Base-by-base conservation (phyloP, 2,113 vertebrate species). In the Solea solea region DNA sequence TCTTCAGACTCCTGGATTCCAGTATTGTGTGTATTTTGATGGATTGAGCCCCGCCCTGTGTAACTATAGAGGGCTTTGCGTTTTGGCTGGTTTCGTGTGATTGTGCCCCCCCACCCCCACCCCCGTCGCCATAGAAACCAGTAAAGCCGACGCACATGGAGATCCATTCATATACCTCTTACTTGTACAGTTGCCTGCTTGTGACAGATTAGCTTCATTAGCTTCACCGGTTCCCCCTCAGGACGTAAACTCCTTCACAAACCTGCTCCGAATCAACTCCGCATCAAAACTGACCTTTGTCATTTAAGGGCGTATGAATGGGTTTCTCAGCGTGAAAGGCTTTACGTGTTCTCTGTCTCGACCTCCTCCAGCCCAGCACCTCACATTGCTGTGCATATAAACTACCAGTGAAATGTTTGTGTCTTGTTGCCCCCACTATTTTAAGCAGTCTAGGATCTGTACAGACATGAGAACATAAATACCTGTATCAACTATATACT, bases 401-500 rank as follows among this genome's bases (percentile, higher is more conserved):
- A 85, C 79, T 80, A 80, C 70, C 83, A 82, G 84, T 90, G 81
- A 86, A 88, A 88, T 74, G 74, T 90, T 84, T 84, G 86, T 88
- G 90, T 91, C 86, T 88, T 85, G 83, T 87, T 80, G 79, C 84
- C 90, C 82, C 40, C 79, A 84, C 85, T 90, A 88, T 79, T 80
- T 86, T 86, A 88, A 86, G 78, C 80, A 84, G 86, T 82, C 77
- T 87, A 83, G 84, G 85, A 87, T 72, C 74, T 90, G 90, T 91
- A 90, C 90, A 91, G 90, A 91, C 80, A 82, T 86, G 83, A 82
- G 64, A 84, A 81, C 84, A 83, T 90, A 89, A 87, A 72, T 86
- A 88, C 83, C 74, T 88, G 86, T 89, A 88, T 89, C 73, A 73
- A 90, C 86, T 89, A 90, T 91, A 84, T 90, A 91, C 87, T 90